Conservation (phyloP, 2,888 invertebrate species). For the Drosophila stalkeri region DNA sequence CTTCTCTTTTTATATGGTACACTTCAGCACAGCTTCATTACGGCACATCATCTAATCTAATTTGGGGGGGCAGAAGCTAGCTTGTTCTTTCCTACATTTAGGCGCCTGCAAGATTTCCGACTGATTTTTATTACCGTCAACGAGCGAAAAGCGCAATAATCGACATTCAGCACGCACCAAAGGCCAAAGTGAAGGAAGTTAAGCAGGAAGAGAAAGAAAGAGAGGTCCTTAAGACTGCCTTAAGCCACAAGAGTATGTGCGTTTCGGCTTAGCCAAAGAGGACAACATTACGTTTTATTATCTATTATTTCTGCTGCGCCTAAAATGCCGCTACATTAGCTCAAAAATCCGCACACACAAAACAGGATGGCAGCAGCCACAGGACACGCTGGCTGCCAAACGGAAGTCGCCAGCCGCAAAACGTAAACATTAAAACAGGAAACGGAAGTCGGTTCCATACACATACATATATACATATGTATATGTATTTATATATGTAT, state of each 20-base stretch:
- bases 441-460: constrained; percentile 74
- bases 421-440: constrained; percentile 79
- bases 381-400: constrained; percentile 46
- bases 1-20: background rate
- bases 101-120: constrained; percentile 62
- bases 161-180: constrained; percentile 63
- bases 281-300: constrained; percentile 82
- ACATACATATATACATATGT: constrained; percentile 13
- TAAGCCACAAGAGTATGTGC: constrained; percentile 33
- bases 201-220: constrained; percentile 2
- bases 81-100: constrained; percentile 57
- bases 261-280: constrained; percentile 63
- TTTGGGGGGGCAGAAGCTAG: constrained; percentile 61
- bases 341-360: constrained; percentile 58
- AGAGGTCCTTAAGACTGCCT: constrained; percentile 11
- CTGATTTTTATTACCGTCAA: constrained; percentile 72
- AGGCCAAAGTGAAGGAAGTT: constrained; percentile 22
- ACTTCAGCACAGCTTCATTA: constrained; percentile 69
- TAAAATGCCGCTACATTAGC: constrained; percentile 77
- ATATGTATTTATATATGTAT: too few relatives aligned
- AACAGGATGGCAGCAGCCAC: constrained; percentile 14
- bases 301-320: constrained; percentile 70
- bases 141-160: constrained; percentile 71
- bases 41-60: constrained; percentile 78
- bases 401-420: constrained; percentile 64